Evolutionary conservation across 2,888 invertebrate species (phyloP), one percentile per base, ranked within the genome.

Genomic region (Polyploca ridens): DNA sequence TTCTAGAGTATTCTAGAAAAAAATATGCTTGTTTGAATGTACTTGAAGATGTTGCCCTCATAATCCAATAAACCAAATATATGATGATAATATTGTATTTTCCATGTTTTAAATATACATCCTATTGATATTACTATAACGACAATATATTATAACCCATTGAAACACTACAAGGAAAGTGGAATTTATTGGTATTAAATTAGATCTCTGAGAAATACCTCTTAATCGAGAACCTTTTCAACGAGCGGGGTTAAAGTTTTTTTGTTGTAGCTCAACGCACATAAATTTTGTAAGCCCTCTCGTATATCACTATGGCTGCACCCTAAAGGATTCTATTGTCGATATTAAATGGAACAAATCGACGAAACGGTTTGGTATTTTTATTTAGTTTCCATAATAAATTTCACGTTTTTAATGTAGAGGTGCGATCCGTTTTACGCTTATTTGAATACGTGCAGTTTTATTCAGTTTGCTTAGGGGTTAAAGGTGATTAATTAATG

Each of bases 301-400:
- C 80, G 70, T 78, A 71, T 71, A 68, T 73, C 72, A 82, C 78
- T 65, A 69, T 74, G 73, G 67, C 74, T 83, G 66, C 77, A 79
- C 69, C 80, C 81, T 77, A 77, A 80, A 76, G 72, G 74, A 74
- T 82, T 74, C 80, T 77, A 81, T 81, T 75, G 81, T 77, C 83
- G 79, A 79, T 84, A 83, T 82, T 82, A 83, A 81, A 81, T 74
- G 74, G 75, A 82, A 87, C 83, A 84, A 85, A 87, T 85, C 82
- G 84, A 80, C 80, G 68, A 75, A 72, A 74, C 78, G 81, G 75
- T 72, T 75, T 62, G 85, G 84, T 81, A 89, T 84, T 82, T 84
- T 82, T 84, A 83, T 85, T 83, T 81, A 81, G 81, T 81, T 80
- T 73, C 69, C 70, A 70, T 70, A 78, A 81, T 78, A 79, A 80